Evolutionary conservation across 1,140 invertebrate species (phyloP), one percentile per base, ranked within the genome.

Genomic region (Theocolax elegans): DNA sequence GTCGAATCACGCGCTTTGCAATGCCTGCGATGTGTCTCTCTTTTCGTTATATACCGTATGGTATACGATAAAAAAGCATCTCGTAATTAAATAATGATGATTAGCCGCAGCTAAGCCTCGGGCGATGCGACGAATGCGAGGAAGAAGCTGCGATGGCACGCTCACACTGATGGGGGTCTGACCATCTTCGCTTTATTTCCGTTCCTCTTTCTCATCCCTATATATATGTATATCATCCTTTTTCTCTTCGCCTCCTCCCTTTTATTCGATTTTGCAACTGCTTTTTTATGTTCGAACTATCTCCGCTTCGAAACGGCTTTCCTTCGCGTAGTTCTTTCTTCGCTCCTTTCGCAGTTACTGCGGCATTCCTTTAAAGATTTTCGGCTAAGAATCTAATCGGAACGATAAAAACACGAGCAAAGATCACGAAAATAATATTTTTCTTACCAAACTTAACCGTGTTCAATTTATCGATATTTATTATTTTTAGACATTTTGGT

Each of bases 11-110:
- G 31, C 31, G 31, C 31, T 6, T 35, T 10, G 31, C 31, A 35
- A 35, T 35, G 31, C 10, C 31, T 10, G 10, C 31, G 31, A 35
- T 35, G 4, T 35, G 31, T 35, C 31, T 35, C 10, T 35, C 31
- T 6, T 35, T 35, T 10, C 31, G 31, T 35, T 35, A 10, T 4
- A 35, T 10, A 10, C 31, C 10, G 4, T 35, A n/a, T 10, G 10
- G 31, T 10, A 35, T 35, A 35, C 31, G 4, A 35, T 25, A 74
- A 79, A 78, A 79, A 79, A 79, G 75, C 48, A 63, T 58, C 72
- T 67, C 59, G 75, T 79, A 79, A 78, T 79, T 79, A 77, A 79
- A 79, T 79, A 79, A 79, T 77, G 78, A 79, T 77, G 78, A 79
- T 79, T 79, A 79, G 78, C 72, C 67, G 62, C 44, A 62, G 70